phyloP scores from a whole-genome alignment of 2,797 vertebrate species.

The Artibeus lituratus region DNA sequence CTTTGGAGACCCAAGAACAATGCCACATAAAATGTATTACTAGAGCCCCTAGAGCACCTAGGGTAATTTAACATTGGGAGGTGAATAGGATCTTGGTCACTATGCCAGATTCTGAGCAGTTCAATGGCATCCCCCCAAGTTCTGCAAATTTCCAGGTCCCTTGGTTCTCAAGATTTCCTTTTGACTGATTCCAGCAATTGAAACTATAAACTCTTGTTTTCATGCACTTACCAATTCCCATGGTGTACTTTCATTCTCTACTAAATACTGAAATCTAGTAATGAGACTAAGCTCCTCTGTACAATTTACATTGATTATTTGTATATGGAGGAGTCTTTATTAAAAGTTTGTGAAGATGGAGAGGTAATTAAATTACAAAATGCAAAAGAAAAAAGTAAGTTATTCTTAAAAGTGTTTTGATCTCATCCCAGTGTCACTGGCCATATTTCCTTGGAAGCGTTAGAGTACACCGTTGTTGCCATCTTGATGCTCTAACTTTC shows the following conservation, averaged over 20 bases:
- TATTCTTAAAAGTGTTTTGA: not conserved
- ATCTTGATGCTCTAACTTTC: not conserved
- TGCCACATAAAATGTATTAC: not conserved
- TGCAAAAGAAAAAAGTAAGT: not conserved
- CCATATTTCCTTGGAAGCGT: not conserved
- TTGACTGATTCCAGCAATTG: not conserved
- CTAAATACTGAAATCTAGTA: not conserved
- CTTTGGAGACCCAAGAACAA: not conserved
- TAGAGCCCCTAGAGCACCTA: not conserved
- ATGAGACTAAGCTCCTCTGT: not conserved
- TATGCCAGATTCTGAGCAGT: not conserved
- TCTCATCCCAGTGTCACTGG: not conserved
- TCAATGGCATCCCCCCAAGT: not conserved
- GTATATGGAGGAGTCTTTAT: not conserved
- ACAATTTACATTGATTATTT: not conserved
- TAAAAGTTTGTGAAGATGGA: not conserved
- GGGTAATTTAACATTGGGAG: not conserved
- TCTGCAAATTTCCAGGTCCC: not conserved
- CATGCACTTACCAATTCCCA: not conserved
- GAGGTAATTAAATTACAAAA: not conserved
- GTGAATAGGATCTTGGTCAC: not conserved
- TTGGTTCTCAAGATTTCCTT: not conserved
- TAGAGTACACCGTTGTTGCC: not conserved
- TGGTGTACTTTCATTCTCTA: not conserved
- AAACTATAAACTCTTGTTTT: conserved; percentile 15